Percentiles rank a stretch among this genome's conserved stretches.
These are phyloP conservation scores for Pimpla rufipes DNA, from an alignment of 2,888 invertebrate species.

Conservation along the genomic window DNA sequence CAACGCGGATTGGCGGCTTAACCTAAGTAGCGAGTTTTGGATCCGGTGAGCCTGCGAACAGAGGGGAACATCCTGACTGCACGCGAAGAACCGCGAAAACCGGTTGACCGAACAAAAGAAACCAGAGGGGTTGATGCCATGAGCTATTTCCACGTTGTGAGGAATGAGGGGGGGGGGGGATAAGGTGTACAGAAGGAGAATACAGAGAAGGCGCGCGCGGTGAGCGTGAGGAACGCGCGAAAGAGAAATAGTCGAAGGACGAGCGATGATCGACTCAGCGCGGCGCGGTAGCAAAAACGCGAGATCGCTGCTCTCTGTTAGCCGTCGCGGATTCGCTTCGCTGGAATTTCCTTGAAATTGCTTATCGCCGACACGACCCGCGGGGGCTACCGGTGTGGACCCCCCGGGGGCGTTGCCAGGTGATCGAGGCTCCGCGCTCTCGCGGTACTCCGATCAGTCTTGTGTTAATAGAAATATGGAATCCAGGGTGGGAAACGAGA, in stretches of 20 bases:
- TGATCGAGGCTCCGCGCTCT: conserved; percentile 7
- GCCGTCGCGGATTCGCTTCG: conserved; percentile 38
- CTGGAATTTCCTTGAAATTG: conserved; percentile 39
- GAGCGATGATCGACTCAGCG: conserved; percentile 24
- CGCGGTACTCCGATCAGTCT: neutral
- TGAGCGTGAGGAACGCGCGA: conserved; percentile 26
- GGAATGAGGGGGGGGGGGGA: neutral
- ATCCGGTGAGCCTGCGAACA: too few relatives aligned
- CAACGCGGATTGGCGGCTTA: too few relatives aligned
- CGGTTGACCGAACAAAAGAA: conserved; percentile 43
- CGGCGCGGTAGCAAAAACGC: neutral
- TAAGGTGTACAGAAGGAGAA: conserved; percentile 13
- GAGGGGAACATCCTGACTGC: neutral
- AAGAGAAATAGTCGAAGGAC: conserved; percentile 28
- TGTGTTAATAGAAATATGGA: neutral
- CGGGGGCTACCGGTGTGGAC: conserved; percentile 4
- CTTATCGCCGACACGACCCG: conserved; percentile 6
- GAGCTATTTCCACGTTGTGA: conserved; percentile 2
- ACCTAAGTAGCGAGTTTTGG: too few relatives aligned
- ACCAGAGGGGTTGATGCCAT: conserved; percentile 15
- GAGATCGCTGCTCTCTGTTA: conserved; percentile 4
- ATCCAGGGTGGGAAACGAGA: neutral
- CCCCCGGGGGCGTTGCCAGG: conserved; percentile 19
- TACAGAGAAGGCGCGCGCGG: conserved; percentile 4
- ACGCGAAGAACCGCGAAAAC: conserved; percentile 4